Conservation (phyloP, 35 echinoderm and acorn worm species). For the Hemicentrotus pulcherrimus region DNA sequence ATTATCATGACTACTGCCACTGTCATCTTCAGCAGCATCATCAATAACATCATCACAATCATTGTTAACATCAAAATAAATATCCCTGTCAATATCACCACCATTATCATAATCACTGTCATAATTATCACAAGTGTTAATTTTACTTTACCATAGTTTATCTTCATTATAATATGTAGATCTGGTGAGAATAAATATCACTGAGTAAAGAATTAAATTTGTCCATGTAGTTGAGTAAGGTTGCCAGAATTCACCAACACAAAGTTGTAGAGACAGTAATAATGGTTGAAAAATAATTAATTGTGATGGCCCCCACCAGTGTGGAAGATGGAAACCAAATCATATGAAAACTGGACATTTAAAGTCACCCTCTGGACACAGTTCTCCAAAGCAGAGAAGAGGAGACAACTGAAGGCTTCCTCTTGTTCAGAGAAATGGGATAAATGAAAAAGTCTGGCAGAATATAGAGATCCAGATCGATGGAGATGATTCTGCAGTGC, state of each 20-base stretch:
- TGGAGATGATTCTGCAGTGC: background rate
- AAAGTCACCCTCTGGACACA: constrained; percentile 30
- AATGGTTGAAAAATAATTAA: constrained; percentile 7
- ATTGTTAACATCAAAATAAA: background rate
- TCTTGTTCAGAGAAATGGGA: constrained; percentile 7
- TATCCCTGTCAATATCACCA: background rate
- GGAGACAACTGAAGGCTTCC: background rate
- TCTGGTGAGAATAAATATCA: too few relatives aligned
- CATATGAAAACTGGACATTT: constrained; percentile 50
- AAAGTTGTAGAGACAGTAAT: too few relatives aligned
- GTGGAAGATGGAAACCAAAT: constrained; percentile 46
- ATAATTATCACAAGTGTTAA: background rate
- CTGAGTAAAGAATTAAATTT: too few relatives aligned
- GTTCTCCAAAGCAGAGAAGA: constrained; percentile 37
- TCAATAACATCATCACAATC: background rate
- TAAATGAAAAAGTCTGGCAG: constrained; percentile 50
- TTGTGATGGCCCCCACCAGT: constrained; percentile 37
- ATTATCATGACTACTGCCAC: background rate
- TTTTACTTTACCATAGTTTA: background rate
- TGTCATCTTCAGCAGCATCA: background rate
- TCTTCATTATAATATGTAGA: background rate
- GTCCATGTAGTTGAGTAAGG: too few relatives aligned
- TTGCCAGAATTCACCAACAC: too few relatives aligned
- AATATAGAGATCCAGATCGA: constrained; percentile 30
- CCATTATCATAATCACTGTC: background rate